These are phyloP conservation scores for Bradypodion ventrale DNA, from an alignment of 2,797 vertebrate species.

Conservation along the genomic window DNA sequence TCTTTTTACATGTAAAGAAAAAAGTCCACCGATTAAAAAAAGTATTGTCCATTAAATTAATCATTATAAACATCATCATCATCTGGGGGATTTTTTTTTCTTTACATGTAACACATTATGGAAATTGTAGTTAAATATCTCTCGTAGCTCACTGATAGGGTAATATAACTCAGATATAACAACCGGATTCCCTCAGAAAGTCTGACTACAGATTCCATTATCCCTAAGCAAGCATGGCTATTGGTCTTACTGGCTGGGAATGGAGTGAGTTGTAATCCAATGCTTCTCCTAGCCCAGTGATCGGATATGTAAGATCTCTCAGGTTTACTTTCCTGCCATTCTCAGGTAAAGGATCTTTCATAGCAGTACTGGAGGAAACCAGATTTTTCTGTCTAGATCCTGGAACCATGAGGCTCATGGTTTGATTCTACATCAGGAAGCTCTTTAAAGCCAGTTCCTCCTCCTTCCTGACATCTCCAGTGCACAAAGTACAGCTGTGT, in stretches of 20 bases:
- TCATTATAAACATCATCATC: too few relatives aligned
- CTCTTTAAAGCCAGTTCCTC: neutral
- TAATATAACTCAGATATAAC: neutral
- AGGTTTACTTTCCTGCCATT: neutral
- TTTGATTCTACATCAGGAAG: neutral
- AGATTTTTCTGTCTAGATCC: neutral
- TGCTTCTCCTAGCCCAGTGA: neutral
- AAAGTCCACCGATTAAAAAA: too few relatives aligned
- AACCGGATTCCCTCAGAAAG: neutral
- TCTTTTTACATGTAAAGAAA: too few relatives aligned
- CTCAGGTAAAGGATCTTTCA: neutral
- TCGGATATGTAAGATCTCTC: neutral
- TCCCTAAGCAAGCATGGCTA: too few relatives aligned
- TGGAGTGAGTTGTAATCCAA: neutral
- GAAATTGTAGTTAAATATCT: too few relatives aligned
- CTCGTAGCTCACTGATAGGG: too few relatives aligned
- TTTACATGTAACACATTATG: too few relatives aligned
- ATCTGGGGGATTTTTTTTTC: too few relatives aligned
- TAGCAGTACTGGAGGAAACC: neutral
- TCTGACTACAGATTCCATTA: too few relatives aligned
- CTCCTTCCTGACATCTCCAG: conserved; percentile 13
- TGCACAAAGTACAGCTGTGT: accelerated
- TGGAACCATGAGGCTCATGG: neutral
- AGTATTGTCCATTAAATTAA: too few relatives aligned
- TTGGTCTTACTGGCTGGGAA: neutral